These are phyloP conservation scores for Tipula helvola DNA, from an alignment of 2,888 invertebrate genomes.

Conservation along the genomic window DNA sequence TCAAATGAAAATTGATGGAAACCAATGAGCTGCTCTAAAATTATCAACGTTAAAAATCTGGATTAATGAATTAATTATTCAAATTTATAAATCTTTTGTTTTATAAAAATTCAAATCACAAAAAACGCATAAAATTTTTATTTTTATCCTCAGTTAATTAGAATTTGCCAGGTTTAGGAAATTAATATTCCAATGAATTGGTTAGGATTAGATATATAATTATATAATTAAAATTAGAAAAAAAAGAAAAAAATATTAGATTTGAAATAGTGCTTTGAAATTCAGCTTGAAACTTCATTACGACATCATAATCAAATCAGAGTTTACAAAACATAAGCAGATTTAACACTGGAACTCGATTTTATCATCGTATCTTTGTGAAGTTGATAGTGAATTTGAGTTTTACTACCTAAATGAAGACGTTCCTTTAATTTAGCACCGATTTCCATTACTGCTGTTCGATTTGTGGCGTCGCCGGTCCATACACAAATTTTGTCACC, in stretches of 20 bases:
- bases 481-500: conserved; percentile 91
- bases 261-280: background rate
- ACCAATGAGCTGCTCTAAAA: too few relatives aligned
- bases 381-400: conserved; percentile 67
- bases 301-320: conserved; percentile 22
- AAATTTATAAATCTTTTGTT: too few relatives aligned
- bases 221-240: too few relatives aligned
- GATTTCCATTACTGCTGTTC: conserved; percentile 72
- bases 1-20: too few relatives aligned
- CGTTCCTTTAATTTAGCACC: conserved; percentile 81
- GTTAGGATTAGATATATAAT: background rate
- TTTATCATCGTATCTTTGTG: conserved; percentile 79
- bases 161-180: background rate
- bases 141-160: background rate
- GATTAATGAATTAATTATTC: too few relatives aligned
- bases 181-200: background rate
- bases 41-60: too few relatives aligned
- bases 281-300: background rate
- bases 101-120: background rate
- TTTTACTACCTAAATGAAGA: conserved; percentile 59
- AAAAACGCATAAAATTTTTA: background rate
- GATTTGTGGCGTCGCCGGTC: conserved; percentile 75
- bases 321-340: conserved; percentile 22
- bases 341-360: conserved; percentile 66
- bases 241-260: too few relatives aligned